phyloP scores from a whole-genome alignment of 2,888 invertebrate species.

The Gari tellinella region DNA sequence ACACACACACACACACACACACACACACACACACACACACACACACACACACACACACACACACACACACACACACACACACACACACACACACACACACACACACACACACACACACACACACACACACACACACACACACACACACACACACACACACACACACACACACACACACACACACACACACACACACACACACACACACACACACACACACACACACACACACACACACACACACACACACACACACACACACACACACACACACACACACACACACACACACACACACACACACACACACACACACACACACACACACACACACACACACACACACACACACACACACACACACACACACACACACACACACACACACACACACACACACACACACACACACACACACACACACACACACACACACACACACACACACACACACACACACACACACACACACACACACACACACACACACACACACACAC shows the following conservation, averaged over 20 bases:
- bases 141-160: constrained; percentile 16
- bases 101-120: constrained; percentile 16
- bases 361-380: constrained; percentile 13
- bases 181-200: constrained; percentile 12
- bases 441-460: no score
- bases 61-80: constrained; percentile 7
- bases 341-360: constrained; percentile 13
- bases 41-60: constrained; percentile 3
- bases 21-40: no score
- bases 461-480: no score
- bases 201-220: no score
- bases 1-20: no score
- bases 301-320: constrained; percentile 7
- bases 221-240: no score
- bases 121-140: constrained; percentile 10
- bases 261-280: neutral
- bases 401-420: constrained; percentile 15
- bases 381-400: constrained; percentile 16
- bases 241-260: no score
- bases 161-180: constrained; percentile 15
- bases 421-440: neutral
- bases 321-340: constrained; percentile 13
- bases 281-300: constrained; percentile 8
- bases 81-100: constrained; percentile 8
- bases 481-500: no score